A percentile compares a stretch with the other conserved stretches of the same genome.
Evolutionary conservation across 1,140 invertebrate species (phyloP).

Genomic region (Capitella teleta): DNA sequence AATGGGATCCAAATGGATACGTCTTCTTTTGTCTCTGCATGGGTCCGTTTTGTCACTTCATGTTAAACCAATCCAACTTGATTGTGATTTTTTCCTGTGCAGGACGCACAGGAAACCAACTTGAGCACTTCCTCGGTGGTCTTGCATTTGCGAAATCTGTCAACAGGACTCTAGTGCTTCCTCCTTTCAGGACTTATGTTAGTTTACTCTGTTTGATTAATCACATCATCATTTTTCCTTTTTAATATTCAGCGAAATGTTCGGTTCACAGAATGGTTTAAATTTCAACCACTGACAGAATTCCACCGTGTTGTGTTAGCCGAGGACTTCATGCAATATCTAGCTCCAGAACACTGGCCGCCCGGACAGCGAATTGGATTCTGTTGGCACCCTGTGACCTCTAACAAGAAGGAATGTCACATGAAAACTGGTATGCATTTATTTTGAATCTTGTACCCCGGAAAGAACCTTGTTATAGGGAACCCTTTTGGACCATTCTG

Average conservation of each 20-base stretch:
- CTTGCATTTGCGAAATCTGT: slow-evolving; percentile 76
- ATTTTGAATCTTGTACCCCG: neutral
- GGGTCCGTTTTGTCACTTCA: slow-evolving; percentile 67
- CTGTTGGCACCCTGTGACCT: slow-evolving; percentile 19
- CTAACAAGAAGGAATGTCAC: neutral
- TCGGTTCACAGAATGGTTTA: slow-evolving; percentile 81
- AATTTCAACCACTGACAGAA: slow-evolving; percentile 58
- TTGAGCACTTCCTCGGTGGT: slow-evolving; percentile 85
- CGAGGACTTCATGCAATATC: slow-evolving; percentile 73
- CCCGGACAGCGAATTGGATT: slow-evolving; percentile 57
- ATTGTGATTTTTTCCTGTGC: slow-evolving; percentile 6
- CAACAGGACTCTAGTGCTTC: slow-evolving; percentile 81
- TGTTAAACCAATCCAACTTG: no score
- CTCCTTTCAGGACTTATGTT: slow-evolving; percentile 59
- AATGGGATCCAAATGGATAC: slow-evolving; percentile 53
- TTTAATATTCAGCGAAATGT: slow-evolving; percentile 44
- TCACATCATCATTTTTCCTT: neutral
- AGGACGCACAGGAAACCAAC: slow-evolving; percentile 81
- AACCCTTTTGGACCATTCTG: slow-evolving; percentile 99
- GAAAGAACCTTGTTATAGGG: slow-evolving; percentile 44
- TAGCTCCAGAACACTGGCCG: slow-evolving; percentile 75
- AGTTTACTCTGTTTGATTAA: neutral
- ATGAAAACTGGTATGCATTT: neutral
- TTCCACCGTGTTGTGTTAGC: slow-evolving; percentile 81
- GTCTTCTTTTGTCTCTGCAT: slow-evolving; percentile 79